A percentile compares a stretch with the other conserved stretches of the same genome.
Conservation (phyloP, 2,113 vertebrate genomes). For the Apodemus sylvaticus region DNA sequence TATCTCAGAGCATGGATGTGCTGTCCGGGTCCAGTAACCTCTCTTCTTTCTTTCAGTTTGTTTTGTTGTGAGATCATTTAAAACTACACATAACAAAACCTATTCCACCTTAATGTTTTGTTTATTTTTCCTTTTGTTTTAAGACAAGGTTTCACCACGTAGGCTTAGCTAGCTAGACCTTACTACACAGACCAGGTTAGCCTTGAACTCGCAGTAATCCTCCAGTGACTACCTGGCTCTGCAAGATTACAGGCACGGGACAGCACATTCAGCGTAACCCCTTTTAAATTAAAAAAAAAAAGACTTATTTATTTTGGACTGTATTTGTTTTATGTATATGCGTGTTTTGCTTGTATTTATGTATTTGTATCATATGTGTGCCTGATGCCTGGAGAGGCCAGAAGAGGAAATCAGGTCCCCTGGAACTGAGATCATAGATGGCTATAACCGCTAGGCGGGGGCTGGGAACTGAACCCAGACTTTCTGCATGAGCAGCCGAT, state of each 20-base stretch:
- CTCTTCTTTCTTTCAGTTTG: not conserved
- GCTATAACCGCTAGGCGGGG: not conserved
- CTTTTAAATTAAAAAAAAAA: not conserved
- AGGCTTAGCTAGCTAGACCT: not conserved
- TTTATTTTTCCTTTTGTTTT: not conserved
- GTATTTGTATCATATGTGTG: not conserved
- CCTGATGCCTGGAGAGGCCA: not conserved
- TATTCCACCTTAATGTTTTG: not conserved
- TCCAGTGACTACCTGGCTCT: not conserved
- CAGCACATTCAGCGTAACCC: not conserved
- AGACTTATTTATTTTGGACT: not conserved
- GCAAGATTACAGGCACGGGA: not conserved
- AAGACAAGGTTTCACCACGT: not conserved
- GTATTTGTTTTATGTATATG: not conserved
- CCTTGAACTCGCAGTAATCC: not conserved
- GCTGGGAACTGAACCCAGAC: not conserved
- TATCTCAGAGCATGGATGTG: not conserved
- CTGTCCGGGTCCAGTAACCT: not conserved
- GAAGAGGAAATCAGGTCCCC: not conserved
- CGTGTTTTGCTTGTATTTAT: not conserved
- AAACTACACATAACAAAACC: not conserved
- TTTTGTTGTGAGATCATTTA: not conserved
- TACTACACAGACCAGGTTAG: not conserved
- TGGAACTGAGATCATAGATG: not conserved
- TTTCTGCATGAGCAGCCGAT: too few species aligned